phyloP scores from a whole-genome alignment of 2,888 invertebrate species.

The Leucoma salicis region DNA sequence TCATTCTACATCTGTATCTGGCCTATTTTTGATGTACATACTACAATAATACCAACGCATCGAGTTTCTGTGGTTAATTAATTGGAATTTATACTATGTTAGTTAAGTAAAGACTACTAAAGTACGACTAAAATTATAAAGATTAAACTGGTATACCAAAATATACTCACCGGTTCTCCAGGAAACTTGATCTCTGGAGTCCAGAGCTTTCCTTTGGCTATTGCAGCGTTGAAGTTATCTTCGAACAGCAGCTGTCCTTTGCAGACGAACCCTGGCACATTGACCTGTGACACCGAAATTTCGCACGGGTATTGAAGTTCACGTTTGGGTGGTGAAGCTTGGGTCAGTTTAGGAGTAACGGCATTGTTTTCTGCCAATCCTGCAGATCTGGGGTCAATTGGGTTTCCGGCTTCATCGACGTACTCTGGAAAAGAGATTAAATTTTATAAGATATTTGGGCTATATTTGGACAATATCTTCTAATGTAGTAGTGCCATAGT shows the following conservation, averaged over 20 bases:
- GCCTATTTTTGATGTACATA: too few species aligned
- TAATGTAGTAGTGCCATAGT: too few species aligned
- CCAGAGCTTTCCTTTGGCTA: conserved; percentile 78
- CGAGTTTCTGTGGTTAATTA: too few species aligned
- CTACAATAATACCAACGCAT: too few species aligned
- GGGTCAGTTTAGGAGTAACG: not conserved
- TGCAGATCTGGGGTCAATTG: conserved; percentile 28
- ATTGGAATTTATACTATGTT: too few species aligned
- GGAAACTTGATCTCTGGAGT: conserved; percentile 81
- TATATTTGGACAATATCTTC: too few species aligned
- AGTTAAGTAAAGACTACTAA: too few species aligned
- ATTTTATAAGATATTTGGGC: not conserved
- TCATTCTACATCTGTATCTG: too few species aligned
- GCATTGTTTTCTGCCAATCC: not conserved
- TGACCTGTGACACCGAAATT: conserved; percentile 55
- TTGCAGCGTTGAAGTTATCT: conserved; percentile 78
- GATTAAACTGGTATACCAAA: too few species aligned
- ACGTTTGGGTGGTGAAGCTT: not conserved
- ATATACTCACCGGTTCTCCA: conserved; percentile 83
- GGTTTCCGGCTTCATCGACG: conserved; percentile 59
- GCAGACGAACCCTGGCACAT: conserved; percentile 69
- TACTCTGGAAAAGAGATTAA: conserved; percentile 38
- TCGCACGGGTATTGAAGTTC: conserved; percentile 49
- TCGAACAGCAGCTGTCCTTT: conserved; percentile 83
- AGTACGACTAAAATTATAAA: too few species aligned